Evolutionary conservation across 2,113 vertebrate species (phyloP), one percentile per base, ranked within the genome.

Genomic region (Delphinapterus leucas): DNA sequence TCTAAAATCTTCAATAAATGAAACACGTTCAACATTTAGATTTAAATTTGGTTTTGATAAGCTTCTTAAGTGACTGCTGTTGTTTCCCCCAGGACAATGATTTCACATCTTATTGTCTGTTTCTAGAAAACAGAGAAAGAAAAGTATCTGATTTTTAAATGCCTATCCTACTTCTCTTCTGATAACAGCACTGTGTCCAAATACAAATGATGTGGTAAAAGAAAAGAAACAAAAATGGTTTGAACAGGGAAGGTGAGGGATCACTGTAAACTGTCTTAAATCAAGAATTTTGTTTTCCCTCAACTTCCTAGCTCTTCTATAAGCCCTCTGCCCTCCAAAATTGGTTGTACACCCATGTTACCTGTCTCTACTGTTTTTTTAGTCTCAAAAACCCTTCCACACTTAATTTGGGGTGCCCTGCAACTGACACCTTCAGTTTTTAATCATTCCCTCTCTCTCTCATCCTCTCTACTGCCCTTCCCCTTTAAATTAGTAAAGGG

Each of bases 11-110:
- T 53, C 58, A 65, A 81, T 70, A 95, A 82, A 38, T 47, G 20
- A 94, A 92, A 82, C 14, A 86, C 3, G 8, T 68, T 86, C 28
- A 87, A 85, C 38, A 82, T 63, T 73, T 90, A 85, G 85, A 84
- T 82, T 95, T 77, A 96, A 81, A 93, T 90, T 93, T 47, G 20
- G 36, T 86, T 91, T 93, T 61, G 28, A 76, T 71, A 91, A 84
- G 20, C 12, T 89, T 93, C 85, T 67, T 71, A 81, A 96, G 36
- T 61, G 60, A 61, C 91, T 88, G 61, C 20, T 73, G 18, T 60
- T 38, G 33, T 49, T 93, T 44, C 28, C 58, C 23, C 20, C 8
- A 41, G 49, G 74, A 84, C 18, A 81, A 10, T 68, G 49, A 96
- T 93, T 89, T 89, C 83, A 71, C 44, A 87, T 55, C 65, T 80